These are phyloP conservation scores for Amyelois transitella DNA, from an alignment of 1,140 invertebrate species.

Conservation along the genomic window DNA sequence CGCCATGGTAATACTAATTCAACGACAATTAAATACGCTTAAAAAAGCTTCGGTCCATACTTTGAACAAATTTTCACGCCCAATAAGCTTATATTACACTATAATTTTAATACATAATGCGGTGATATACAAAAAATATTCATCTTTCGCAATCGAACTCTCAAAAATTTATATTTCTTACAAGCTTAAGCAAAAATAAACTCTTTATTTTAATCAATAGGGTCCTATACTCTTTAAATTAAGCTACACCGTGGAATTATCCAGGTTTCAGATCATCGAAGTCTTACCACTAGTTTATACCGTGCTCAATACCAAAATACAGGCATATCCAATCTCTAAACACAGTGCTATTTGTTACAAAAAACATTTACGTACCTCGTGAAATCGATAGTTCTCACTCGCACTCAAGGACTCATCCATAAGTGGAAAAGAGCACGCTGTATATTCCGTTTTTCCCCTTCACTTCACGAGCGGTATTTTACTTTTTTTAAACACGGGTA, in stretches of 20 bases:
- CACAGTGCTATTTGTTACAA: not conserved
- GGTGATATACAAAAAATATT: conserved; percentile 65
- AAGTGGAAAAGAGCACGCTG: no score
- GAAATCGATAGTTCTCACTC: no score
- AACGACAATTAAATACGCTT: conserved; percentile 10
- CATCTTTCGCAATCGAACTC: conserved; percentile 60
- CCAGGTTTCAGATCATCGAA: conserved; percentile 17
- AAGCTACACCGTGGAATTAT: conserved; percentile 32
- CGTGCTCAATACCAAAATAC: conserved; percentile 41
- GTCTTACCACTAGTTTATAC: conserved; percentile 37
- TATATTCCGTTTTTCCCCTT: no score
- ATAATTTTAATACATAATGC: conserved; percentile 47
- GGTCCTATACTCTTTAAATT: conserved; percentile 39
- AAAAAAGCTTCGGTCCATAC: not conserved
- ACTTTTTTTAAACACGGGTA: no score
- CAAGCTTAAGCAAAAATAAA: conserved; percentile 72
- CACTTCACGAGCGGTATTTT: no score
- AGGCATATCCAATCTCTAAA: not conserved
- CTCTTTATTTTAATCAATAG: conserved; percentile 55
- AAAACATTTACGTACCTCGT: not conserved
- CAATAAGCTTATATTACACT: conserved; percentile 51
- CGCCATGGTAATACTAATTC: conserved; percentile 17
- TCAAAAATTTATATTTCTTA: conserved; percentile 40
- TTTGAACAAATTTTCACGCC: conserved; percentile 20
- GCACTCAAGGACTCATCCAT: no score